phyloP scores from a whole-genome alignment of 2,113 vertebrate genomes.

The Myrmophylax atrothorax region DNA sequence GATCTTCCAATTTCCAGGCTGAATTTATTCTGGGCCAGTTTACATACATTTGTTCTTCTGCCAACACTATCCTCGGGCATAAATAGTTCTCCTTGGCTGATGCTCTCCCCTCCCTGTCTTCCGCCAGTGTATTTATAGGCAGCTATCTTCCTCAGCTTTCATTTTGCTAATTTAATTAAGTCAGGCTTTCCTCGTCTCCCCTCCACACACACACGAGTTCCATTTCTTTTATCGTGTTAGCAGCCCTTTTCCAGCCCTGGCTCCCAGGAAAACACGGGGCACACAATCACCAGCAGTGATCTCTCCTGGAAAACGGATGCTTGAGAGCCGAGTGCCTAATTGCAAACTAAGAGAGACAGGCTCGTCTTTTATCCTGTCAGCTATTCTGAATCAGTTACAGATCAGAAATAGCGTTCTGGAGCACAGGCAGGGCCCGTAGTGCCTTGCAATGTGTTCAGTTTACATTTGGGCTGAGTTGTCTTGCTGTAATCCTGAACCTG shows the following conservation, averaged over 20 bases:
- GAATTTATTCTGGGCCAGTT: slow-evolving; percentile 40
- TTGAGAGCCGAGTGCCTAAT: background rate
- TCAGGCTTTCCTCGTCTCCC: background rate
- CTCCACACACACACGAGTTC: background rate
- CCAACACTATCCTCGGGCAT: slow-evolving; percentile 11
- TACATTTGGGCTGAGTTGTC: background rate
- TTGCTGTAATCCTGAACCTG: fast-evolving
- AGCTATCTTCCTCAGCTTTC: slow-evolving; percentile 22
- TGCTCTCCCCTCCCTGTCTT: background rate
- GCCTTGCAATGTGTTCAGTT: background rate
- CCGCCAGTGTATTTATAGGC: background rate
- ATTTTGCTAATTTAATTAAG: slow-evolving; percentile 49
- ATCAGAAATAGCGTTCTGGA: background rate
- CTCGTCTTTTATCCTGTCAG: background rate
- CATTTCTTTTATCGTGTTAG: background rate
- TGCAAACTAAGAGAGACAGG: background rate
- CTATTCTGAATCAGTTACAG: background rate
- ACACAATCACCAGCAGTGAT: fast-evolving
- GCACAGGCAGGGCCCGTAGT: background rate
- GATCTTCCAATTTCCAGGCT: background rate
- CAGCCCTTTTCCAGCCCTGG: background rate
- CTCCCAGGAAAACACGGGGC: background rate
- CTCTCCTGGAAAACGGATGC: background rate
- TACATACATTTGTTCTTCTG: background rate
- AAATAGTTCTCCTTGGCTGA: slow-evolving; percentile 23